Evolutionary conservation across 2,113 vertebrate species (phyloP).

Genomic region (Cebus imitator): DNA sequence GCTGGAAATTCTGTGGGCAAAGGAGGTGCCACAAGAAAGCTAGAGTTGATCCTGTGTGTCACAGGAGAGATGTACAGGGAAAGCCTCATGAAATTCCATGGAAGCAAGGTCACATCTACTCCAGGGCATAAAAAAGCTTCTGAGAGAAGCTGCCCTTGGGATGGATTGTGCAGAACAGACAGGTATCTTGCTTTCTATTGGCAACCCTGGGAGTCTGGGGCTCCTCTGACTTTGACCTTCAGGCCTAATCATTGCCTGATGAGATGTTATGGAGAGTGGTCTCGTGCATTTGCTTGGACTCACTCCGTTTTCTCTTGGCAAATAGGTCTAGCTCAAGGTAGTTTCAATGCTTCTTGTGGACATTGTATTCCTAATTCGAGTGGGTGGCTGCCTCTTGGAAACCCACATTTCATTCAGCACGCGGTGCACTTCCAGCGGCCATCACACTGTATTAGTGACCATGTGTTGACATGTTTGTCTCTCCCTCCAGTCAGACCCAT

Average conservation of each 20-base stretch:
- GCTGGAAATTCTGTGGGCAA: background rate
- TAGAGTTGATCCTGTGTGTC: background rate
- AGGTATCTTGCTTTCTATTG: background rate
- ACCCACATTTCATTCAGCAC: background rate
- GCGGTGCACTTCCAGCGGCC: rapidly evolving
- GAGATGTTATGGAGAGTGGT: background rate
- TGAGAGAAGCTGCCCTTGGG: background rate
- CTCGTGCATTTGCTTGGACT: background rate
- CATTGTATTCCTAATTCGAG: background rate
- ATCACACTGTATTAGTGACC: rapidly evolving
- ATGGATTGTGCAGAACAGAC: too few species aligned
- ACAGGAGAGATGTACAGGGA: background rate
- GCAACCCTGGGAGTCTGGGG: rapidly evolving
- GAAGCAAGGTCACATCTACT: background rate
- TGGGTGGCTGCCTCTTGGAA: background rate
- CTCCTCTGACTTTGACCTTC: background rate
- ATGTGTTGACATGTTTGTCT: background rate
- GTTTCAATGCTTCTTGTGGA: background rate
- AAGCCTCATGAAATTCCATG: background rate
- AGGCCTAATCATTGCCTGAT: background rate
- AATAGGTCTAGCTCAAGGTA: background rate
- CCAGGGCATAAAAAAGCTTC: background rate
- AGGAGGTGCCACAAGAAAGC: background rate
- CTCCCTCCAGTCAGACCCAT: background rate
- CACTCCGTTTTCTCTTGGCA: background rate